Evolutionary conservation across 2,888 invertebrate genomes (phyloP), one percentile per base, ranked within the genome.

Genomic region (Globia sparganii): DNA sequence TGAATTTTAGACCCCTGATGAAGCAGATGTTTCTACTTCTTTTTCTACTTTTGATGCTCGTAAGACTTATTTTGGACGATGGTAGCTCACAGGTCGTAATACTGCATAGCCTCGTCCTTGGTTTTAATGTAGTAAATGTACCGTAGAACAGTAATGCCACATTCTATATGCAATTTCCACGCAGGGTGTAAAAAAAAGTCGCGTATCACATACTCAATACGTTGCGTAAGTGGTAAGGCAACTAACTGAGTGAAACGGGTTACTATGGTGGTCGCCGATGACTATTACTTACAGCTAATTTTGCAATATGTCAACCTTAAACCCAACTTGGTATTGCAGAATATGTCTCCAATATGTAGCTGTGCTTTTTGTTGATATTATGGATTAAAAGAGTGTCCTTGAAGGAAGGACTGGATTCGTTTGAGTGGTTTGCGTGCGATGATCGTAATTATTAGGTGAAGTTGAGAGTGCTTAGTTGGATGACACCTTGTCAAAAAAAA

Each of bases 231-330:
- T 65, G 18, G 69, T 62, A 77, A 74, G 72, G 68, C 81, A 85
- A 74, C 77, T 79, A 85, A 76, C 79, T 83, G 58, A 74, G 67
- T 66, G 56, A 83, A 85, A 86, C 88, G 78, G 85, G 86, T 87
- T 83, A 70, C 69, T 37, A 80, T 85, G 84, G 80, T 81, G 65
- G 62, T 75, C 59, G 77, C 68, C 61, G 73, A 68, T 87, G 84
- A 87, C 81, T 82, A 84, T 87, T 79, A 88, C 71, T 83, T 77
- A 86, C 69, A 40, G 62, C 53, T 37, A 65, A 76, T 88, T 84
- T 77, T 72, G 78, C 76, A 88, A 87, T 49, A 40, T 43, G 43
- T 21, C 78, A 87, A 85, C 86, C 81, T 87, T 85, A 86, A 83
- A 80, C 71, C 73, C 46, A 80, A 80, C 31, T 72, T 68, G 62